A percentile compares a stretch with the other conserved stretches of the same genome.
Conservation (phyloP, 2,797 vertebrate genomes). For the Ctenopoma multispine region DNA sequence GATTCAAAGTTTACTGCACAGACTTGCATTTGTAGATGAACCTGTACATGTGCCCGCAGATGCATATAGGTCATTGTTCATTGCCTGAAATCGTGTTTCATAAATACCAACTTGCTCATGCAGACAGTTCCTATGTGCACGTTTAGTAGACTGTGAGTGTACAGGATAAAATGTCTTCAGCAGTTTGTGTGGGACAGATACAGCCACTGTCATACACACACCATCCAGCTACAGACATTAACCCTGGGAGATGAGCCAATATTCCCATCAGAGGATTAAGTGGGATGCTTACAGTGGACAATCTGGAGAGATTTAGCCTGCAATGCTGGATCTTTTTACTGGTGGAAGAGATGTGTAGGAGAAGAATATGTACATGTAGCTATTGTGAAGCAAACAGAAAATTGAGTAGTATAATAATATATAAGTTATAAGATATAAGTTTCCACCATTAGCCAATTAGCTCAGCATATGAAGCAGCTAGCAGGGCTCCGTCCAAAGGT, state of each 20-base stretch:
- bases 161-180: constrained; percentile 14
- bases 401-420: too few relatives aligned
- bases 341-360: constrained; percentile 15
- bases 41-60: not conserved
- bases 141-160: not conserved
- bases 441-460: not conserved
- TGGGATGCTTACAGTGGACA: constrained; percentile 45
- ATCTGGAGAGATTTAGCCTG: constrained; percentile 42
- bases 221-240: constrained; percentile 26
- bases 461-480: too few relatives aligned
- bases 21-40: not conserved
- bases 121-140: not conserved
- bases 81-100: not conserved
- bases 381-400: constrained; percentile 3
- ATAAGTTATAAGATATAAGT: too few relatives aligned
- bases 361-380: not conserved
- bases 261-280: constrained; percentile 69
- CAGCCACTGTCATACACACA: not conserved
- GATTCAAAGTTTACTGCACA: not conserved
- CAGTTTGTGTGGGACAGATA: constrained; percentile 34
- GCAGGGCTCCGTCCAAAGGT: too few relatives aligned
- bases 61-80: constrained; percentile 6
- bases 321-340: constrained; percentile 25
- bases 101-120: not conserved
- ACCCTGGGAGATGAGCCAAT: constrained; percentile 56